Evolutionary conservation across 2,113 vertebrate genomes (phyloP), one percentile per base, ranked within the genome.

Genomic region (Anolis sagrei): DNA sequence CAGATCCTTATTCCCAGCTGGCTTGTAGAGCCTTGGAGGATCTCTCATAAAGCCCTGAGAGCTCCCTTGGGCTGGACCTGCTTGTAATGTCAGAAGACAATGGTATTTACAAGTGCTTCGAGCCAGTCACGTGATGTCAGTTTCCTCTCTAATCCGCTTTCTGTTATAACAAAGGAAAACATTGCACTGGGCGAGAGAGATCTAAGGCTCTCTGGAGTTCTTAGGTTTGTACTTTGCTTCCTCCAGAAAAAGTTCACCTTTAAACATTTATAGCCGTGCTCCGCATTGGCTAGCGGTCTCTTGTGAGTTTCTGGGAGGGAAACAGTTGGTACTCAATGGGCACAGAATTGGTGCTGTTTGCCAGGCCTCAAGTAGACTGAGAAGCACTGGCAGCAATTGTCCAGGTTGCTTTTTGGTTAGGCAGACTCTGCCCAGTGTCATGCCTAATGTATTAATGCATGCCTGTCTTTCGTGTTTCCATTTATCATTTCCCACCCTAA

Each of bases 81-180:
- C 64, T 77, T 58, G 34, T 48, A n/a, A 36, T 21, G 29, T 74
- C 44, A 34, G 21, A 77, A 77, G 44, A 69, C 76, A 85, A 85
- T 79, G 74, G n/a, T 76, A 72, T 70, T 79, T 72, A 13, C 64
- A 70, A 70, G 49, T 39, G 29, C 29, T 79, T 1, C 68, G 23
- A 61, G 64, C 29, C 83, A 44, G 7, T 16, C 13, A 7, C n/a
- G 8, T 64, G 3, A 48, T 27, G 14, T 62, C 76, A 32, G n/a
- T 74, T 86, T 73, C 68, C 76, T 86, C 62, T 76, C 36, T 23
- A 54, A 25, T 81, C 32, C 36, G 44, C 39, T 72, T 69, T 78
- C 66, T 86, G 68, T 62, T 73, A 44, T 86, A 49, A 16, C 29
- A 48, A 25, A 49, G 39, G 58, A n/a, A 78, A 62, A 27, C 34